Evolutionary conservation across 2,113 vertebrate genomes (phyloP).

Genomic region (Ornithorhynchus anatinus): DNA sequence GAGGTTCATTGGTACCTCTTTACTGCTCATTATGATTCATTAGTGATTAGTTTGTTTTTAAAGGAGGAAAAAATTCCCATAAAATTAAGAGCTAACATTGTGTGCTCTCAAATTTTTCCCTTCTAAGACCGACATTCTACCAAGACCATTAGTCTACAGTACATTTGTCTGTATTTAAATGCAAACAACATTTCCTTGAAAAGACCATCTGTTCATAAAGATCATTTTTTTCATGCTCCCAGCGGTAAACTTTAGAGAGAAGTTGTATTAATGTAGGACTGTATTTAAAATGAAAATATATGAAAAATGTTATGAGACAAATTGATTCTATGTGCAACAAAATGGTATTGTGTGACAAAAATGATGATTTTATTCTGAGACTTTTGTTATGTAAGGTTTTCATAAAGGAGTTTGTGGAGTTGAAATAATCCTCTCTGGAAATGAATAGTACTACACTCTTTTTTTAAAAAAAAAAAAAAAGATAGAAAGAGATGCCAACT

Average conservation of each 20-base stretch:
- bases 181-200: slow-evolving; percentile 69
- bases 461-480: too few species aligned
- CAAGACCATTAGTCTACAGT: slow-evolving; percentile 67
- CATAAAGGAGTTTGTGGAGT: background rate
- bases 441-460: background rate
- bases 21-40: slow-evolving; percentile 70
- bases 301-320: slow-evolving; percentile 29
- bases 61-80: slow-evolving; percentile 38
- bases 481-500: background rate
- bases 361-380: slow-evolving; percentile 28
- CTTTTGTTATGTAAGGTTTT: background rate
- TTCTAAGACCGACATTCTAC: slow-evolving; percentile 61
- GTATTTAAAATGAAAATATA: slow-evolving; percentile 53
- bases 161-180: slow-evolving; percentile 76
- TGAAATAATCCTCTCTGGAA: background rate
- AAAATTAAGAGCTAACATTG: slow-evolving; percentile 68
- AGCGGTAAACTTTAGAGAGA: slow-evolving; percentile 55
- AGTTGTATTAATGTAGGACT: slow-evolving; percentile 40
- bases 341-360: slow-evolving; percentile 31
- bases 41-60: slow-evolving; percentile 67
- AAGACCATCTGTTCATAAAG: slow-evolving; percentile 76
- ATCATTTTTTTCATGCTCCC: slow-evolving; percentile 60
- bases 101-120: slow-evolving; percentile 51
- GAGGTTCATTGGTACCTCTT: slow-evolving; percentile 66
- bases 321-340: slow-evolving; percentile 14